phyloP scores from a whole-genome alignment of 2,888 invertebrate species.

The Pardosa pseudoannulata region DNA sequence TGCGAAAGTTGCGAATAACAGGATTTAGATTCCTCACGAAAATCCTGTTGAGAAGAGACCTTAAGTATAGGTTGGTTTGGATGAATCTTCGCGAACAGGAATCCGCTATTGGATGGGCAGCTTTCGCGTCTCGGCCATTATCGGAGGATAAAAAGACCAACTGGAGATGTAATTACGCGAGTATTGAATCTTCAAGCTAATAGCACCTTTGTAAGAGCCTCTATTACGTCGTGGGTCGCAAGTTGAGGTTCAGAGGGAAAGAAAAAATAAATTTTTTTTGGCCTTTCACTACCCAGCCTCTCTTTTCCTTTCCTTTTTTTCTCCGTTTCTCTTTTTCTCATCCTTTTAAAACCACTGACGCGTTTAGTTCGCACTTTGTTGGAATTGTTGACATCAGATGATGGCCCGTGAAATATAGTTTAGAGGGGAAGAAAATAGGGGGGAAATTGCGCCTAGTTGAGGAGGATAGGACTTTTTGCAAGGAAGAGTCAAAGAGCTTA shows the following conservation, averaged over 20 bases:
- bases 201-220: conserved; percentile 60
- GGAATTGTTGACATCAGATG: conserved; percentile 61
- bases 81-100: not conserved
- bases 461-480: not conserved
- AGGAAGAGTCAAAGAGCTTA: not conserved
- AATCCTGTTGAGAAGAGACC: conserved; percentile 35
- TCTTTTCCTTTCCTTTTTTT: not conserved
- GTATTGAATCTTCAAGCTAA: conserved; percentile 67
- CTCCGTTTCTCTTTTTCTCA: conserved; percentile 8
- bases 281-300: conserved; percentile 15
- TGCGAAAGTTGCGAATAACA: not conserved
- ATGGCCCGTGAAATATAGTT: conserved; percentile 57
- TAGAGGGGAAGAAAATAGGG: not conserved
- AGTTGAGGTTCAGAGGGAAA: not conserved
- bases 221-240: conserved; percentile 60
- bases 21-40: not conserved
- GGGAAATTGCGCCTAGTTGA: not conserved
- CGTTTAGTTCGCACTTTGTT: conserved; percentile 64
- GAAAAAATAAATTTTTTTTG: not conserved
- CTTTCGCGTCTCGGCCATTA: conserved; percentile 51
- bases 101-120: conserved; percentile 20
- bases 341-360: conserved; percentile 40
- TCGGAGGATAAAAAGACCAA: conserved; percentile 54
- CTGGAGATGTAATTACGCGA: conserved; percentile 53
- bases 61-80: conserved; percentile 51